Conservation (phyloP, 2,797 vertebrate genomes). For the Leptatherina wallacei region DNA sequence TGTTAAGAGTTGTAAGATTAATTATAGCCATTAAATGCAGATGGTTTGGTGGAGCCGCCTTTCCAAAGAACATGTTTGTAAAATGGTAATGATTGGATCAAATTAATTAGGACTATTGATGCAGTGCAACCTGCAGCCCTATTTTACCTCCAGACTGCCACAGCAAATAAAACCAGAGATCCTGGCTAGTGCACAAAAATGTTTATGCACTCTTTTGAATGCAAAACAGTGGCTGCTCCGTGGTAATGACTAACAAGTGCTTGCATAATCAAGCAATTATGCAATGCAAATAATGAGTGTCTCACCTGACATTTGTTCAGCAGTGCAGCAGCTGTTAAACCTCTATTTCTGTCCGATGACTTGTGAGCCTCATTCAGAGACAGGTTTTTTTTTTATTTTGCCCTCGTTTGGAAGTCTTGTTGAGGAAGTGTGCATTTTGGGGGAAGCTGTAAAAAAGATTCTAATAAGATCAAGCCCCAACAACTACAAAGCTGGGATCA, state of each 20-base stretch:
- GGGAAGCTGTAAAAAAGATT: constrained; percentile 31
- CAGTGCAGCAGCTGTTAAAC: constrained; percentile 60
- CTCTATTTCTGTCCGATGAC: constrained; percentile 49
- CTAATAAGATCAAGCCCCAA: constrained; percentile 25
- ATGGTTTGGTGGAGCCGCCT: constrained; percentile 16
- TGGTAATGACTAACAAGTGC: constrained; percentile 53
- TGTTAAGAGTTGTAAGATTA: constrained; percentile 24
- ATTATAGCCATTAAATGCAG: constrained; percentile 39
- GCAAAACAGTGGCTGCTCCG: constrained; percentile 31
- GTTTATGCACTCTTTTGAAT: constrained; percentile 20
- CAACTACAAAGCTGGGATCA: constrained; percentile 5
- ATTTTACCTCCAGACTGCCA: constrained; percentile 9
- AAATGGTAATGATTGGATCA: constrained; percentile 25
- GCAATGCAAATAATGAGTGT: constrained; percentile 46
- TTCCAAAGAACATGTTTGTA: constrained; percentile 30
- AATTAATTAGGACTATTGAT: constrained; percentile 33
- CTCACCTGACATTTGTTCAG: constrained; percentile 63
- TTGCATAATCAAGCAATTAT: constrained; percentile 63
- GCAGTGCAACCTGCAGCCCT: constrained; percentile 21
- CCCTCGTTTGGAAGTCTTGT: not conserved
- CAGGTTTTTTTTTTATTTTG: constrained; percentile 5
- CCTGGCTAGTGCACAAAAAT: not conserved
- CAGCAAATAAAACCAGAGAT: not conserved
- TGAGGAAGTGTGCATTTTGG: constrained; percentile 1
- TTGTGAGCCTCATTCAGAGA: constrained; percentile 39